Base-by-base conservation (phyloP, 2,888 invertebrate genomes). In the Drosophila silvestris region DNA sequence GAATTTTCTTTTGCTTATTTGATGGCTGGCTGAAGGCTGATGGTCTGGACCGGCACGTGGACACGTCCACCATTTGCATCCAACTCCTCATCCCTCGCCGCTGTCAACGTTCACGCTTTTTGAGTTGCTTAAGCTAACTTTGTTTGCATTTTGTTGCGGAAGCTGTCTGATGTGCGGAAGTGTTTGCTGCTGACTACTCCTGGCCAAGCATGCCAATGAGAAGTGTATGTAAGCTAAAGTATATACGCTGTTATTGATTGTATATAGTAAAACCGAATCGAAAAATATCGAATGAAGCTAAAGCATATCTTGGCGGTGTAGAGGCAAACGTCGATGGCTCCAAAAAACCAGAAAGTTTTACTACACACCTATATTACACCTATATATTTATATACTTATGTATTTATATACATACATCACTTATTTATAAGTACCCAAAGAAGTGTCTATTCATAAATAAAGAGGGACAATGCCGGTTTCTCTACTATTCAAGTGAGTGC, bases 1-100 rank as follows among this genome's bases (percentile, higher is more conserved):
- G 74, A 88, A 85, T 85, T 90, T 90, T 82, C 89, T 81, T 83
- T 86, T 77, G 72, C 89, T 82, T 78, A 88, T 90, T 85, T 85
- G 76, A 79, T 79, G 85, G 82, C 77, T 85, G 75, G 77, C 73
- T 84, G 88, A 82, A 71, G 77, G 74, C 70, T 83, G 78, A 70
- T 74, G 68, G 60, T 69, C 56, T 71, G 74, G 65, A 78, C 77
- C 54, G 59, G 52, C 51, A 63, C 64, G 44, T 73, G 73, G 75
- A 81, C 78, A 61, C 54, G 81, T 51, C 77, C 65, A 59, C 52
- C 39, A 54, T 39, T 44, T 37, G 10, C 39, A 57, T n/a, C 14
- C 19, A 26, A 54, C 10, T 35, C 22, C 52, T 30, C 10, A 37
- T 19, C 7, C 28, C 19, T 5, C 9, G 28, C 30, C n/a, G 7